Conservation (phyloP, 2,797 vertebrate species). For the Protosalanx chinensis region DNA sequence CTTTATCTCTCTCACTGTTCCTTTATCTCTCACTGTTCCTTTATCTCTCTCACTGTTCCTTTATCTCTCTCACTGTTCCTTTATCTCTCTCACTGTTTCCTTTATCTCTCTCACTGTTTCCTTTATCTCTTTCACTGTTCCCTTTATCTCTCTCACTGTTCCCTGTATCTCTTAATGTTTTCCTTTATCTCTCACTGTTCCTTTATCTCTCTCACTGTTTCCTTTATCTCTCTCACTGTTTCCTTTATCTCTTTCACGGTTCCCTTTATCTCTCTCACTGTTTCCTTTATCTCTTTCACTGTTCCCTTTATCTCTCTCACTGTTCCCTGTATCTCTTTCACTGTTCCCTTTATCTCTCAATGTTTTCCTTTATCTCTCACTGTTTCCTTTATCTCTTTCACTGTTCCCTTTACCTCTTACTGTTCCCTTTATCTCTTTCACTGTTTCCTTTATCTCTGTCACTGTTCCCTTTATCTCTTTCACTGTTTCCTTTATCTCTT, state of each 20-base stretch:
- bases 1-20: too few relatives aligned
- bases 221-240: neutral
- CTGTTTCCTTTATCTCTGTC: neutral
- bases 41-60: too few relatives aligned
- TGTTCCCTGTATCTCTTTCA: neutral
- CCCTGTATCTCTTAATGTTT: neutral
- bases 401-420: neutral
- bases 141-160: neutral
- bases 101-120: neutral
- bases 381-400: neutral
- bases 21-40: too few relatives aligned
- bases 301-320: neutral
- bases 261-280: neutral
- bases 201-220: neutral
- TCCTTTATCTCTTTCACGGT: neutral
- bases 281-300: neutral
- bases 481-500: neutral
- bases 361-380: too few relatives aligned
- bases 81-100: neutral
- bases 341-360: neutral
- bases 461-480: neutral
- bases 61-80: neutral
- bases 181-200: neutral
- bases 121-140: neutral
- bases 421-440: neutral